phyloP scores from a whole-genome alignment of 1,140 invertebrate species.

The Branchinecta lindahli region DNA sequence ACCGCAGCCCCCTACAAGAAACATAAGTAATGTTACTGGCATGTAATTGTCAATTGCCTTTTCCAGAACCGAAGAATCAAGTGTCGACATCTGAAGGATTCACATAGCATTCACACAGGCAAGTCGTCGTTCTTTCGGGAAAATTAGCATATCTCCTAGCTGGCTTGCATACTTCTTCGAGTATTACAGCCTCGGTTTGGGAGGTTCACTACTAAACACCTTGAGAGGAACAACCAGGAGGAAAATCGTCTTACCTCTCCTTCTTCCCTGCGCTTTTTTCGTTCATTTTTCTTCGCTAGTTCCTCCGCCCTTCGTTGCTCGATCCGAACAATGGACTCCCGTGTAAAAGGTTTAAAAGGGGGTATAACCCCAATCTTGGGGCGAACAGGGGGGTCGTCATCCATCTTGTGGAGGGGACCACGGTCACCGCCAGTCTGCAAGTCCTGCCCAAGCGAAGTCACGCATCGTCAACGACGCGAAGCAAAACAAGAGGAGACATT shows the following conservation, averaged over 20 bases:
- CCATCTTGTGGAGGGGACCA: conserved; percentile 13
- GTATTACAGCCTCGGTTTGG: no score
- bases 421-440: conserved; percentile 11
- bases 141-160: no score
- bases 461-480: background rate
- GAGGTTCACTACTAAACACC: no score
- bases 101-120: no score
- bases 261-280: conserved; percentile 87
- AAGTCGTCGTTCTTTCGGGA: no score
- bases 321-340: conserved; percentile 84
- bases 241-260: conserved; percentile 51
- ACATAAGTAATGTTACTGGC: no score
- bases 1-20: no score
- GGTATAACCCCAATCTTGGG: conserved; percentile 12
- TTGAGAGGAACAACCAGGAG: no score
- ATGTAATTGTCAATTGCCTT: no score
- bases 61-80: no score
- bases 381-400: conserved; percentile 6
- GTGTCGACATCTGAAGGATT: no score
- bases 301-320: conserved; percentile 83
- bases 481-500: background rate
- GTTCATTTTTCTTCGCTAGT: conserved; percentile 84
- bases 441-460: background rate
- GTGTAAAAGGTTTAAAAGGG: conserved; percentile 84
- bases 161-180: no score